Evolutionary conservation across 2,888 invertebrate genomes (phyloP).

Genomic region (Pyrocoelia pectoralis): DNA sequence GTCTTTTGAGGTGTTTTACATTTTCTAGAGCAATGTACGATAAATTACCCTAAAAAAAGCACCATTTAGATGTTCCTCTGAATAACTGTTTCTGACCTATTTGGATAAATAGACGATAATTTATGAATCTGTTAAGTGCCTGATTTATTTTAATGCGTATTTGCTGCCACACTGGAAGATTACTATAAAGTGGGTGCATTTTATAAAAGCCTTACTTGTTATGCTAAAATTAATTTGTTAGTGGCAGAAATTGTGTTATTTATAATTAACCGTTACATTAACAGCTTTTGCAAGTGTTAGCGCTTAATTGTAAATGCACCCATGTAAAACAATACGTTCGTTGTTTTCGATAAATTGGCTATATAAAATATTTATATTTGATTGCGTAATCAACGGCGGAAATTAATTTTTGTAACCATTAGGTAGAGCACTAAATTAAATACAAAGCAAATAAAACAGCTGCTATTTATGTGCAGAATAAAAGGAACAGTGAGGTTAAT

Average conservation of each 20-base stretch:
- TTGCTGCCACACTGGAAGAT: conserved; percentile 17
- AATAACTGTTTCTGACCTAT: conserved; percentile 56
- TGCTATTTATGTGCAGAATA: neutral
- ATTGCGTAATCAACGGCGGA: neutral
- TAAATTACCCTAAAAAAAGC: conserved; percentile 50
- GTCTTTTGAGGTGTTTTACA: conserved; percentile 49
- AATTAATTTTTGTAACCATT: neutral
- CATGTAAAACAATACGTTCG: neutral
- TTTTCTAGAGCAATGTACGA: conserved; percentile 53
- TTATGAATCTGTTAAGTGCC: conserved; percentile 46
- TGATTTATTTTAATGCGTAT: conserved; percentile 39
- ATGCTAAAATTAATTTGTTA: conserved; percentile 14
- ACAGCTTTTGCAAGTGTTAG: conserved; percentile 5
- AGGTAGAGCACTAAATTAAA: neutral
- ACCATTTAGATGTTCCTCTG: conserved; percentile 44
- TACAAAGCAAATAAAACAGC: neutral
- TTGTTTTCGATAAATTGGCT: neutral
- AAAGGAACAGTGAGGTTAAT: conserved; percentile 5
- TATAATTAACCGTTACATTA: conserved; percentile 6
- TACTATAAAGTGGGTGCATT: conserved; percentile 20
- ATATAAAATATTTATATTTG: neutral
- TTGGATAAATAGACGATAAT: conserved; percentile 54
- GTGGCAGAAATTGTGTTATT: conserved; percentile 9
- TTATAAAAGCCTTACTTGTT: conserved; percentile 13
- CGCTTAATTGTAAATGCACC: conserved; percentile 8